Evolutionary conservation across 2,888 invertebrate species (phyloP), one percentile per base, ranked within the genome.

Genomic region (Thymelicus acteon): DNA sequence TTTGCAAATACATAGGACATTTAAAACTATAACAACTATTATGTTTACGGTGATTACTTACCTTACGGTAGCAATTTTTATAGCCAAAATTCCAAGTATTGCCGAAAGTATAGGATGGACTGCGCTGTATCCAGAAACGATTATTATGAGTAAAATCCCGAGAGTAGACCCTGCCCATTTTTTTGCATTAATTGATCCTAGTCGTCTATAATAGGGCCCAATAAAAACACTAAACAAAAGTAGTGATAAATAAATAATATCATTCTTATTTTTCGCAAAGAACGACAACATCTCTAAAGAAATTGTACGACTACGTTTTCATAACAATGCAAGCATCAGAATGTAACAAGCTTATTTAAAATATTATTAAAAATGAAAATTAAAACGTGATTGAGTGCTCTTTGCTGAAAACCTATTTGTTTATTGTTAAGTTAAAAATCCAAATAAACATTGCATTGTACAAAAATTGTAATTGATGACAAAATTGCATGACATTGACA

Each of bases 191-290:
- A 90, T 79, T 58, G 82, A 80, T 19, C 76, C 78, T 72, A 93
- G 90, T 79, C 93, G 92, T 74, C 95, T 94, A 76, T 96, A 96
- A 81, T 95, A 94, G 49, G 95, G 94, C 0, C 97, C 97, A 78
- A 97, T 95, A 19, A 91, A 95, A 72, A 97, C 95, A 82, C 96
- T 96, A 66, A 95, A 92, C 66, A 97, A 82, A 73, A 97, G 88
- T 64, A 97, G 89, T 13, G 92, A 84, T 67, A 97, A 92, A 86
- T 97, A 97, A 78, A 97, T 93, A 67, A 97, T 91, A 89, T 97
- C 97, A 84, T 97, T 96, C 80, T 94, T 89, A 82, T 95, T 95
- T 95, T 97, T 97, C 63, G 80, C 82, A 61, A 93, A 49, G 77
- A 93, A 91, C 2, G 87, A 73, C 75, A 82, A 80, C 91, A 93